Evolutionary conservation across 2,888 invertebrate genomes (phyloP), one percentile per base, ranked within the genome.

Genomic region (Lithophane semibrunnea): DNA sequence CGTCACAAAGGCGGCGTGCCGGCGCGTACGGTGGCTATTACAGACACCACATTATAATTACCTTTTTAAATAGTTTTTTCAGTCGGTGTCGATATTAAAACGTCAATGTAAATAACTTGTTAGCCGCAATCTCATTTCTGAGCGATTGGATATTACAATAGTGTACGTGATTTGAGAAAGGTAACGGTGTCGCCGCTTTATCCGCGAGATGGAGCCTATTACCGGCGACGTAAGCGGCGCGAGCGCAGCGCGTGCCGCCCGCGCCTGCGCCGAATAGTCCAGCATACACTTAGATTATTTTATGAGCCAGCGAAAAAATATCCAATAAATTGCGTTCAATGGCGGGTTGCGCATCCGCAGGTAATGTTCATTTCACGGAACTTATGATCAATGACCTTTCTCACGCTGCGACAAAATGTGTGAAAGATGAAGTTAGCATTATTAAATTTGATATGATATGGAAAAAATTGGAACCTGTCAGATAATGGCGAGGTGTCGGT

Each of bases 21-120:
- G 92, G 91, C 94, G 93, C 94, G 94, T 95, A 93, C 95, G 91
- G 94, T 93, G 94, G 93, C 95, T 94, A 95, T 96, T 96, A 96
- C 95, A 91, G 92, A 92, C 93, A 94, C 95, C 93, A 92, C 92
- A 92, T 96, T 96, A 95, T 96, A 96, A 96, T 96, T 96, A 96
- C 94, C 93, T 96, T 96, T 96, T 96, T 96, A 95, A 96, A 96
- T 96, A 95, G 96, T 96, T 96, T 96, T 96, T 95, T 95, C 93
- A 92, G 91, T 76, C 91, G 91, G 90, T 93, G 94, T 94, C 92
- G 96, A 95, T 96, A 96, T 96, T 96, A 96, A 96, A 96, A 96
- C 96, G 96, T 96, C 96, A 96, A 96, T 95, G 96, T 96, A 96
- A 96, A 96, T 96, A 96, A 96, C 96, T 96, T 96, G 96, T 96